These are phyloP conservation scores for Sphaerolaimus hirsutus DNA, from an alignment of 2,888 invertebrate species.

Conservation along the genomic window DNA sequence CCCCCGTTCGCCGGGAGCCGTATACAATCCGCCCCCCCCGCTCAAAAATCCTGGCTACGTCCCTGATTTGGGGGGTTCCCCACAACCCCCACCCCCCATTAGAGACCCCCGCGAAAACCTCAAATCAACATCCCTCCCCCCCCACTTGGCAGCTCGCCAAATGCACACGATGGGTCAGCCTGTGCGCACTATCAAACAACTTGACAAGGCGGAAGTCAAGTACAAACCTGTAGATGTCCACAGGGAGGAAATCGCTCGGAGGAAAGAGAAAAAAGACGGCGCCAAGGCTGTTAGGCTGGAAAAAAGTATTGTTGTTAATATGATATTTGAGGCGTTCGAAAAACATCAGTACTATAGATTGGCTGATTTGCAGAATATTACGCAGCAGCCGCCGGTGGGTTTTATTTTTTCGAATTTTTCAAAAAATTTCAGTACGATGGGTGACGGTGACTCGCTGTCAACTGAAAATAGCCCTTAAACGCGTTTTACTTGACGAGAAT, in stretches of 20 bases:
- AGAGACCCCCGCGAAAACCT: too few relatives aligned
- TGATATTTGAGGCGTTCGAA: conserved; percentile 89
- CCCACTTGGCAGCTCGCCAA: too few relatives aligned
- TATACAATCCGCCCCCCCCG: too few relatives aligned
- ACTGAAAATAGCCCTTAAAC: too few relatives aligned
- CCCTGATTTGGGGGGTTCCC: too few relatives aligned
- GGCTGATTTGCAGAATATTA: conserved; percentile 17
- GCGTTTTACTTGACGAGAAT: conserved; percentile 4
- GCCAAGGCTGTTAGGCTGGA: conserved; percentile 73
- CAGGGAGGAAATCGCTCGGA: conserved; percentile 14
- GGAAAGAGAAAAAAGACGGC: conserved; percentile 17
- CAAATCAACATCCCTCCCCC: too few relatives aligned
- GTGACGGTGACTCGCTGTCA: too few relatives aligned
- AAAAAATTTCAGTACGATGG: not conserved
- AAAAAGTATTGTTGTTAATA: conserved; percentile 76
- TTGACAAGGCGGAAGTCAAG: conserved; percentile 20
- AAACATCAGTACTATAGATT: conserved; percentile 94
- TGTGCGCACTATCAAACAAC: conserved; percentile 13
- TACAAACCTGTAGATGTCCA: conserved; percentile 19
- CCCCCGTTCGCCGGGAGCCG: too few relatives aligned
- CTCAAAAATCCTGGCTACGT: too few relatives aligned
- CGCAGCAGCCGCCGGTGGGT: conserved; percentile 15
- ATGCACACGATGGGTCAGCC: too few relatives aligned
- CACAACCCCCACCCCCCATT: too few relatives aligned
- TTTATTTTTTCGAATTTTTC: not conserved